Conservation (phyloP, 2,888 invertebrate genomes). For the Netelia melanura region DNA sequence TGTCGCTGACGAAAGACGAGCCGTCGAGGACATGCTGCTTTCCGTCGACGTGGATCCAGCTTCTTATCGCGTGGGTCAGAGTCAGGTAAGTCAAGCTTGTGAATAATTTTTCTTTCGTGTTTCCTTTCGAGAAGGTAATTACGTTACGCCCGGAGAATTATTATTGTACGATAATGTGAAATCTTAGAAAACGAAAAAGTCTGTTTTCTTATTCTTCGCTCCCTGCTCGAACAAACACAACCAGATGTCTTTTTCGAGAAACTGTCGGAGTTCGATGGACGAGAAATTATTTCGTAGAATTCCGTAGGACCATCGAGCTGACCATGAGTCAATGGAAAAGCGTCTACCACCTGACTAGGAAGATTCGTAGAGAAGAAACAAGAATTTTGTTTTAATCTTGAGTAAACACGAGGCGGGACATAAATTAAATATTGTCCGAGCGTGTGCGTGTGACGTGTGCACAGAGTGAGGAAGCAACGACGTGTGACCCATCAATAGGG, state of each 20-base stretch:
- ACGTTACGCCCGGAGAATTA: constrained; percentile 49
- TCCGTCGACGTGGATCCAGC: constrained; percentile 94
- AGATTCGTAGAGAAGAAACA: background rate
- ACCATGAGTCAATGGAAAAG: constrained; percentile 5
- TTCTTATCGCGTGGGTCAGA: constrained; percentile 95
- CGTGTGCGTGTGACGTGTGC: constrained; percentile 25
- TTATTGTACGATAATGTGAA: background rate
- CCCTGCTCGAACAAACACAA: background rate
- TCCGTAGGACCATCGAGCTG: background rate
- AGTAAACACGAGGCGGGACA: constrained; percentile 12
- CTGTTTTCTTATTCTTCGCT: background rate
- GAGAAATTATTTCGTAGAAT: constrained; percentile 35
- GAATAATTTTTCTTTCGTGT: constrained; percentile 7
- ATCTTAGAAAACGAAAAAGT: background rate
- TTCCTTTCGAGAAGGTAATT: background rate
- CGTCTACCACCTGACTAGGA: constrained; percentile 3
- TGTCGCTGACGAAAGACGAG: constrained; percentile 87
- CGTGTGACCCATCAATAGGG: constrained; percentile 47
- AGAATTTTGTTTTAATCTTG: background rate
- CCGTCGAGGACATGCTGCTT: constrained; percentile 94
- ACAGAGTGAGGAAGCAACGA: constrained; percentile 48
- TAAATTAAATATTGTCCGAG: constrained; percentile 41
- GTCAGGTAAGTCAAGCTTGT: constrained; percentile 90
- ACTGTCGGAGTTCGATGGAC: background rate
- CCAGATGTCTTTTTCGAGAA: background rate